Evolutionary conservation across 2,797 vertebrate species (phyloP).

Genomic region (Capromys pilorides): DNA sequence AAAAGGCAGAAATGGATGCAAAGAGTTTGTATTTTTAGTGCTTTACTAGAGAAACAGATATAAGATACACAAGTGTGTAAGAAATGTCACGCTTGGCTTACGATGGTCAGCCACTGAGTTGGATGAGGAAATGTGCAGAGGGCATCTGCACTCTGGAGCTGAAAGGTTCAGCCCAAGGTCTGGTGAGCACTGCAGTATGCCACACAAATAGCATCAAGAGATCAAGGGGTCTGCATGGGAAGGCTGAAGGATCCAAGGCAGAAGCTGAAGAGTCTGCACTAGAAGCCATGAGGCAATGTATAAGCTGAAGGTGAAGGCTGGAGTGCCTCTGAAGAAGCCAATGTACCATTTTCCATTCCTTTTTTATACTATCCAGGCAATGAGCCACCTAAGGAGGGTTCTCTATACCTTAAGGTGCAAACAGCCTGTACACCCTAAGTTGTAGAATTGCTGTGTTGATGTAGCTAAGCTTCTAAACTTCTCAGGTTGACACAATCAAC

Average conservation of each 20-base stretch:
- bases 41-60: neutral
- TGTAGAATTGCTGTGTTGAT: neutral
- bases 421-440: neutral
- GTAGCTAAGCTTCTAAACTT: neutral
- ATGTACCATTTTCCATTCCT: neutral
- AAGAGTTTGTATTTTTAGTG: neutral
- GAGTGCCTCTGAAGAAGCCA: neutral
- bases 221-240: neutral
- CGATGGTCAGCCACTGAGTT: neutral
- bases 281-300: neutral
- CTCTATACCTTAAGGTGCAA: neutral
- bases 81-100: neutral
- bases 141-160: neutral
- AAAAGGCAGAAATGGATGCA: rapidly evolving
- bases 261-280: neutral
- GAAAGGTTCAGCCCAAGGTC: neutral
- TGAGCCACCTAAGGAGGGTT: too few relatives aligned
- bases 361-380: neutral
- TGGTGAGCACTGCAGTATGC: neutral
- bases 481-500: neutral
- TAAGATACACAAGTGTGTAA: neutral
- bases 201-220: neutral
- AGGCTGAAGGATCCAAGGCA: neutral
- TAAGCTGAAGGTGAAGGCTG: neutral
- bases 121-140: neutral